Evolutionary conservation across 2,797 vertebrate genomes (phyloP).

Genomic region (Malacoraja senta): DNA sequence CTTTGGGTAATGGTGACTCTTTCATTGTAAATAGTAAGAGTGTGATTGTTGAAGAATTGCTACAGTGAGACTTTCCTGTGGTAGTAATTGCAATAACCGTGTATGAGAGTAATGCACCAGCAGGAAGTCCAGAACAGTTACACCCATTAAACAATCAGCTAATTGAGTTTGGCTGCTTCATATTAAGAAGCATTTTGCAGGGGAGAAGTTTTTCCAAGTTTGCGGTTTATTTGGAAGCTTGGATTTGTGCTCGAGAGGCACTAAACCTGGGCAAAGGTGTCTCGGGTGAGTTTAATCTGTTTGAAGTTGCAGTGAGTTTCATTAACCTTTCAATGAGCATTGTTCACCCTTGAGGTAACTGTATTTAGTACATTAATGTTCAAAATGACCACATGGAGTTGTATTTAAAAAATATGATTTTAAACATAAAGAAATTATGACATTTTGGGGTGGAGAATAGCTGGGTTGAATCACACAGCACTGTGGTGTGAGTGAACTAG

Average conservation of each 20-base stretch:
- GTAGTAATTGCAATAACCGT: not conserved
- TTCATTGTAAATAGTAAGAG: not conserved
- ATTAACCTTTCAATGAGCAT: not conserved
- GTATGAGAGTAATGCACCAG: not conserved
- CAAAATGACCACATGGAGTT: not conserved
- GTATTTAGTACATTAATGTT: not conserved
- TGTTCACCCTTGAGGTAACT: not conserved
- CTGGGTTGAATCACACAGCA: not conserved
- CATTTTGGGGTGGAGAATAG: not conserved
- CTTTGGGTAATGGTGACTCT: not conserved
- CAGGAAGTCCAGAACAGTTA: slow-evolving; percentile 18
- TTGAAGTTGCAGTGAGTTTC: not conserved
- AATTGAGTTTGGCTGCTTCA: slow-evolving; percentile 14
- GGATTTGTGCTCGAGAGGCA: not conserved
- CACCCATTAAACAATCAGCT: slow-evolving; percentile 22
- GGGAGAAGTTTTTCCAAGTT: not conserved
- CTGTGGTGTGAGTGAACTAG: not conserved
- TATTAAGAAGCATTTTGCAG: not conserved
- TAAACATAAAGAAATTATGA: not conserved
- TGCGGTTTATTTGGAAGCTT: not conserved
- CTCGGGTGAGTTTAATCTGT: not conserved
- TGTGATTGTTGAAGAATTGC: not conserved
- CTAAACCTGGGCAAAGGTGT: not conserved
- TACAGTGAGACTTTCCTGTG: not conserved
- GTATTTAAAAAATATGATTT: not conserved